A percentile compares a stretch with the other conserved stretches of the same genome.
Conservation (phyloP, 2,888 invertebrate species). For the Oscheius sp. region DNA sequence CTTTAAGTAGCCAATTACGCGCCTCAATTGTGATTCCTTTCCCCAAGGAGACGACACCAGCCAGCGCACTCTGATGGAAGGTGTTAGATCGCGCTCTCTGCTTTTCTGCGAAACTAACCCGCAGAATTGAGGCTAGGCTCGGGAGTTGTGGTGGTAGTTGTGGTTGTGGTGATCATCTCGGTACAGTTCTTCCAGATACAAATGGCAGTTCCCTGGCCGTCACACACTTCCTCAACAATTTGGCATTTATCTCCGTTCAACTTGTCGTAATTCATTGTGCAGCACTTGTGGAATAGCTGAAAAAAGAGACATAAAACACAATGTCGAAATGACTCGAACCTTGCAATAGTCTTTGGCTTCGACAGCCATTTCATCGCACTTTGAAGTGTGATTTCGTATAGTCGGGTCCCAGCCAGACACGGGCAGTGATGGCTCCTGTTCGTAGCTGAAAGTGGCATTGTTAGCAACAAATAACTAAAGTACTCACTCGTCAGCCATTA, state of each 20-base stretch:
- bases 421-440: not conserved
- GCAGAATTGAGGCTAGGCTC: slow-evolving; percentile 13
- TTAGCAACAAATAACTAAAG: not conserved
- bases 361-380: slow-evolving; percentile 40
- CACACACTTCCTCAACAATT: slow-evolving; percentile 38
- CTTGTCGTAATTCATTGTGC: slow-evolving; percentile 43
- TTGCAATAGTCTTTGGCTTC: slow-evolving; percentile 40
- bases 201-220: slow-evolving; percentile 26
- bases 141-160: slow-evolving; percentile 42
- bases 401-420: slow-evolving; percentile 43
- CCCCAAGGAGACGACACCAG: slow-evolving; percentile 25
- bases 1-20: slow-evolving; percentile 39
- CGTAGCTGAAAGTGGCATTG: slow-evolving; percentile 10
- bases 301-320: not conserved
- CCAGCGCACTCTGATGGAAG: slow-evolving; percentile 18
- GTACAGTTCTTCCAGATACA: slow-evolving; percentile 52
- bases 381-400: slow-evolving; percentile 39
- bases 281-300: slow-evolving; percentile 42
- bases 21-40: slow-evolving; percentile 25
- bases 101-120: not conserved
- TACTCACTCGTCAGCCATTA: slow-evolving; percentile 4
- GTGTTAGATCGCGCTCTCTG: slow-evolving; percentile 6
- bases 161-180: slow-evolving; percentile 54
- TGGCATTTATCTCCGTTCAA: slow-evolving; percentile 56
- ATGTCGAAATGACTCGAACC: slow-evolving; percentile 1